Conservation (phyloP, 1,140 invertebrate genomes). For the Stratiolaelaps scimitus region DNA sequence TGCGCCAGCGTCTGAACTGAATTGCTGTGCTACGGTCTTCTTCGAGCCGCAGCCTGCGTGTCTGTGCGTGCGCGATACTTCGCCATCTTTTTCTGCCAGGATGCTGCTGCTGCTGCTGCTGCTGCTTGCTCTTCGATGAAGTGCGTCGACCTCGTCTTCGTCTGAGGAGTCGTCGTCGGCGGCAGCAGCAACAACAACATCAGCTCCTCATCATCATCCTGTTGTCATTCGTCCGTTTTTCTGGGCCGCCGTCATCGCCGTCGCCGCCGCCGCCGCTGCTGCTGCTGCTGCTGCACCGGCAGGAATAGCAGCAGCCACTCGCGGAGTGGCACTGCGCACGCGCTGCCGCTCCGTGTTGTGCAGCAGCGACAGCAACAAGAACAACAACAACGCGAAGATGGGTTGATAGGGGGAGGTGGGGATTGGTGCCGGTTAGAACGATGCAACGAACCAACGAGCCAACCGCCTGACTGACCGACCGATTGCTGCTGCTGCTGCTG, state of each 20-base stretch:
- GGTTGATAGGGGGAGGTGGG: no score
- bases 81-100: background rate
- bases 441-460: no score
- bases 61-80: no score
- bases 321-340: background rate
- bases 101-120: background rate
- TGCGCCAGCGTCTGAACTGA: no score
- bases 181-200: background rate
- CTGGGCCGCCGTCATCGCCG: background rate
- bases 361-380: background rate
- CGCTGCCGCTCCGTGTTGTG: background rate
- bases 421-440: no score
- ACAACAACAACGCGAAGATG: background rate
- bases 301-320: background rate
- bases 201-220: background rate
- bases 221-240: background rate
- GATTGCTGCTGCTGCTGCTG: no score
- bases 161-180: background rate
- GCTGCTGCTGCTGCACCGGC: slow-evolving; percentile 10
- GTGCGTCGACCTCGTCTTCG: slow-evolving; percentile 14
- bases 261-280: background rate
- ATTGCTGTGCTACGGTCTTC: no score
- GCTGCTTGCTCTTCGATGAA: background rate
- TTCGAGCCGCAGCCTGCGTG: no score
- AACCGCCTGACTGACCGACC: no score